Conservation (phyloP, 2,888 invertebrate species). For the Chironomus tentans region DNA sequence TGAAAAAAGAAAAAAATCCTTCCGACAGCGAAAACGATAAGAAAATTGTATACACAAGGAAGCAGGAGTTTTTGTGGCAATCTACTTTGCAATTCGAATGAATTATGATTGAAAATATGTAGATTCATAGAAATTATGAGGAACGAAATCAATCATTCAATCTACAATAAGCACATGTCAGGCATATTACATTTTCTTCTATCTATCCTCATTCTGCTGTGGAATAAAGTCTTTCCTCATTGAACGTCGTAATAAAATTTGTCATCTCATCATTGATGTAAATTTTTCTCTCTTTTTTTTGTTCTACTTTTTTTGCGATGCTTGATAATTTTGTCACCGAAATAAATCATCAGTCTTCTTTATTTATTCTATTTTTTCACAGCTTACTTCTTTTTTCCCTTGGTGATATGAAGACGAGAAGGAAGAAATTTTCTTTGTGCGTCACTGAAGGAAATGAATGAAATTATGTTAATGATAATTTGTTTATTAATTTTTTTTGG, state of each 20-base stretch:
- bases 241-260: neutral
- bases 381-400: too few relatives aligned
- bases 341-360: slow-evolving; percentile 2
- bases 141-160: slow-evolving; percentile 5
- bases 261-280: slow-evolving; percentile 8
- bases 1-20: too few relatives aligned
- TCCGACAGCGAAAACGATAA: too few relatives aligned
- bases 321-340: neutral
- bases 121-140: neutral
- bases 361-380: too few relatives aligned
- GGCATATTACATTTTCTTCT: neutral
- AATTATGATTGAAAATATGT: neutral
- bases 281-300: neutral
- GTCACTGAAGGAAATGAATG: neutral
- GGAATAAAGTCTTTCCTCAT: neutral
- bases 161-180: neutral
- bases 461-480: neutral
- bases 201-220: neutral
- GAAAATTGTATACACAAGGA: too few relatives aligned
- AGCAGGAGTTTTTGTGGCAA: neutral
- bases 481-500: too few relatives aligned
- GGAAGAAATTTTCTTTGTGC: neutral
- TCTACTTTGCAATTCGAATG: neutral
- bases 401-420: neutral
- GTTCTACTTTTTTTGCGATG: neutral